Percentiles rank a stretch among this genome's conserved stretches.
These are phyloP conservation scores for Cyanoderma ruficeps DNA, from an alignment of 2,113 vertebrate species.

Conservation along the genomic window DNA sequence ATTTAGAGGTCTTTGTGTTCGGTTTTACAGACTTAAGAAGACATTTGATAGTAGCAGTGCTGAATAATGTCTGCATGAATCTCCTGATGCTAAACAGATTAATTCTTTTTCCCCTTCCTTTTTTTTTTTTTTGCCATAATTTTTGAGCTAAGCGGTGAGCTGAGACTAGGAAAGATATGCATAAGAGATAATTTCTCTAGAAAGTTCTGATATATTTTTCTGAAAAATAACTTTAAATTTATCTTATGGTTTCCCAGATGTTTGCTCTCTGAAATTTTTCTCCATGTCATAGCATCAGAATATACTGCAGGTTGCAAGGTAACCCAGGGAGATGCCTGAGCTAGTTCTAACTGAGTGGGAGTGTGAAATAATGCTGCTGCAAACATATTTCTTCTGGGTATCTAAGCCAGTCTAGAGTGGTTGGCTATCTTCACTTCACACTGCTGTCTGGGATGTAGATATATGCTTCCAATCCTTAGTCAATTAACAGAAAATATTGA, in stretches of 20 bases:
- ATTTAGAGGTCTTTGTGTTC: background rate
- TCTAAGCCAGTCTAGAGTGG: background rate
- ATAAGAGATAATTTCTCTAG: background rate
- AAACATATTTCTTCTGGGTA: background rate
- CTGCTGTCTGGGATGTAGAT: background rate
- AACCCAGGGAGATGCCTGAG: background rate
- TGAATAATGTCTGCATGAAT: background rate
- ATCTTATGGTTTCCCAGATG: background rate
- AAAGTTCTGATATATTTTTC: background rate
- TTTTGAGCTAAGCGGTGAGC: background rate
- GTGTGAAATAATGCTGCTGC: background rate
- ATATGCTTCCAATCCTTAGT: background rate
- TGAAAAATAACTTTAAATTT: background rate
- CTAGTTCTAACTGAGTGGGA: background rate
- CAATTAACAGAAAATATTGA: slow-evolving; percentile 20
- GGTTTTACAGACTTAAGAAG: background rate
- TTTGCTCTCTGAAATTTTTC: background rate
- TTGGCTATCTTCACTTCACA: background rate
- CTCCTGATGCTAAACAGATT: background rate
- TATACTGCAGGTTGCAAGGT: background rate
- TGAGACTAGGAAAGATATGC: background rate
- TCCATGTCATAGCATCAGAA: background rate
- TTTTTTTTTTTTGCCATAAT: background rate
- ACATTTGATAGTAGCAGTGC: background rate
- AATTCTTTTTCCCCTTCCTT: no score